phyloP scores from a whole-genome alignment of 2,797 vertebrate genomes.

The Alcedo atthis region DNA sequence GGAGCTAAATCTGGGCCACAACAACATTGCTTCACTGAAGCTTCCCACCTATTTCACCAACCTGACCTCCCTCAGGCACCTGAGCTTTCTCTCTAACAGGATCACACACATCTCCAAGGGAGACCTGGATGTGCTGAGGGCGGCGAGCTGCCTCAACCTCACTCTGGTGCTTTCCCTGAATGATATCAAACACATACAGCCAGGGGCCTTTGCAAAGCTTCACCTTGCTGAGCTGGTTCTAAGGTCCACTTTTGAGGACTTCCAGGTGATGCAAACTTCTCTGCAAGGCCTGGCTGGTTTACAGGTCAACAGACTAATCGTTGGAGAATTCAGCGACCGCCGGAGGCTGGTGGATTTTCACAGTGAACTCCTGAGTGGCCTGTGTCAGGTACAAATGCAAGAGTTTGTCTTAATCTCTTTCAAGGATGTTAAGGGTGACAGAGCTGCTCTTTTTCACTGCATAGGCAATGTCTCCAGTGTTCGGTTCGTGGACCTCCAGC shows the following conservation, averaged over 20 bases:
- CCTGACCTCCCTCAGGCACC: slow-evolving; percentile 63
- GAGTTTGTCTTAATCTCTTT: slow-evolving; percentile 70
- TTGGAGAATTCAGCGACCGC: slow-evolving; percentile 71
- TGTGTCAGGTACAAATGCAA: slow-evolving; percentile 74
- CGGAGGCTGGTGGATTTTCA: background rate
- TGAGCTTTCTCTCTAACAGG: slow-evolving; percentile 78
- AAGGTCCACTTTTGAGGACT: slow-evolving; percentile 72
- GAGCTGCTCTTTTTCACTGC: slow-evolving; percentile 58
- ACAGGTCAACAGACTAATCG: slow-evolving; percentile 58
- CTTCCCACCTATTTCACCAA: slow-evolving; percentile 76
- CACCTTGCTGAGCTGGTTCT: slow-evolving; percentile 70
- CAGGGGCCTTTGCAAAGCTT: slow-evolving; percentile 69
- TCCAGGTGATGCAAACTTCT: slow-evolving; percentile 37
- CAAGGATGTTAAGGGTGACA: fast-evolving
- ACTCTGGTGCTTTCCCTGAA: slow-evolving; percentile 81
- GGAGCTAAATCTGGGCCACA: slow-evolving; percentile 79
- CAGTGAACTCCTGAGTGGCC: slow-evolving; percentile 46
- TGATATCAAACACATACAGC: slow-evolving; percentile 72
- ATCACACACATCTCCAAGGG: slow-evolving; percentile 71
- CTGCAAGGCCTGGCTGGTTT: slow-evolving; percentile 77
- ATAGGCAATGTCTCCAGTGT: slow-evolving; percentile 66
- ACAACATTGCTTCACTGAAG: slow-evolving; percentile 74
- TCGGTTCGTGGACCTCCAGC: slow-evolving; percentile 26
- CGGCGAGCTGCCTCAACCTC: slow-evolving; percentile 57
- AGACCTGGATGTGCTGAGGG: slow-evolving; percentile 70